Base-by-base conservation (phyloP, 1,140 invertebrate species). In the Drosophila lacteicornis region DNA sequence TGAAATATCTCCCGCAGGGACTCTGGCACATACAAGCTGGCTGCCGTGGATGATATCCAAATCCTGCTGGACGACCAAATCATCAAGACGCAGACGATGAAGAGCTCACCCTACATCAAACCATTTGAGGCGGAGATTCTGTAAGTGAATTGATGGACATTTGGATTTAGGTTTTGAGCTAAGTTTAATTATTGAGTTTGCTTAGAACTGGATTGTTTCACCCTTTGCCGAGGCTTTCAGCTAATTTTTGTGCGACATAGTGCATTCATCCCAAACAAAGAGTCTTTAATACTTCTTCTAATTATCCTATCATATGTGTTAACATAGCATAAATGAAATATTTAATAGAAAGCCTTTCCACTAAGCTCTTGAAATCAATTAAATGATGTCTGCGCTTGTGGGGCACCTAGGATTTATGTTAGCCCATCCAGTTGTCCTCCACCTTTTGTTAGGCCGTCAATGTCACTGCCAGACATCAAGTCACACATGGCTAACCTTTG, bases 61-160 rank as follows among this genome's bases (percentile, higher is more conserved):
- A 93, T 98, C n/a, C 93, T 98, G 40, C 93, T 99, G 19, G 98
- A 99, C 93, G 98, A 99, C 93, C 98, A 99, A 93, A 97, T 99
- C 74, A 97, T 99, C 8, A 99, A 99, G 93, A 98, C 98, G 15
- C 98, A 99, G 93, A 99, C 98, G 2, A 99, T 99, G 98, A 97
- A 98, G 93, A 98, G 98, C 85, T 99, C 98, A 12, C 97, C 98
- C 1, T 99, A 98, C 88, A 99, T 99, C 66, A 99, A 98, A 91
- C 98, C 98, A 1, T 99, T 99, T 92, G 97, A 97, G 92, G 95
- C 95, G 61, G 94, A 95, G 77, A 97, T 97, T 58, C 80, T 95
- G 96, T 97, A 93, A 94, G 95, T 73, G 46, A 45, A 50, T 53
- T n/a, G 33, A 56, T 25, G 11, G n/a, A 43, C 8, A 33, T 15